These are phyloP conservation scores for Pelmatolapia mariae DNA, from an alignment of 2,113 vertebrate species.

Conservation along the genomic window DNA sequence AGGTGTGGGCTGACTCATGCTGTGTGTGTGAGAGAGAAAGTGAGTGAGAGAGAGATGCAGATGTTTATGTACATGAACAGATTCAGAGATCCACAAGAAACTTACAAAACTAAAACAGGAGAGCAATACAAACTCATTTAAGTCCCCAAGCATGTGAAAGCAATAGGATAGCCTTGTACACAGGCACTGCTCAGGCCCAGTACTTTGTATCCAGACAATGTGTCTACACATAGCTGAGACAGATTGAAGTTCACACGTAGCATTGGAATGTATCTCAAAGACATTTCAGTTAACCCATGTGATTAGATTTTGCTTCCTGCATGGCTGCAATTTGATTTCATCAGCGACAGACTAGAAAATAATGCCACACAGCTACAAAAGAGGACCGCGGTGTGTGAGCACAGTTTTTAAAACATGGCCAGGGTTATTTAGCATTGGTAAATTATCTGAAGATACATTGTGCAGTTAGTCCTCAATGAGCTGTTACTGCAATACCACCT, in stretches of 20 bases:
- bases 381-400: background rate
- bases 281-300: background rate
- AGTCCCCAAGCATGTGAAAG: conserved; percentile 35
- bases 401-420: background rate
- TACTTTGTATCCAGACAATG: conserved; percentile 2
- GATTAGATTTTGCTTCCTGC: background rate
- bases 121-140: conserved; percentile 15
- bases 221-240: background rate
- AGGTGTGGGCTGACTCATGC: conserved; percentile 66
- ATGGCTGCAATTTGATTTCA: background rate
- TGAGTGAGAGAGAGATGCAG: conserved; percentile 29
- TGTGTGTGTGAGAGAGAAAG: conserved; percentile 30
- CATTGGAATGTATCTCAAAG: background rate
- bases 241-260: background rate
- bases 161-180: background rate
- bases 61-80: conserved; percentile 45
- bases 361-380: background rate
- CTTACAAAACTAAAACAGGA: conserved; percentile 37
- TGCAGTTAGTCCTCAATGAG: background rate
- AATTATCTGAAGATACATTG: background rate
- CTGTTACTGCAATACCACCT: background rate
- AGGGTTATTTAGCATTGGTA: background rate
- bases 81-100: conserved; percentile 39
- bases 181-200: background rate
- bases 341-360: background rate